Evolutionary conservation across 2,888 invertebrate species (phyloP), one percentile per base, ranked within the genome.

Genomic region (Standfussiana lucernea): DNA sequence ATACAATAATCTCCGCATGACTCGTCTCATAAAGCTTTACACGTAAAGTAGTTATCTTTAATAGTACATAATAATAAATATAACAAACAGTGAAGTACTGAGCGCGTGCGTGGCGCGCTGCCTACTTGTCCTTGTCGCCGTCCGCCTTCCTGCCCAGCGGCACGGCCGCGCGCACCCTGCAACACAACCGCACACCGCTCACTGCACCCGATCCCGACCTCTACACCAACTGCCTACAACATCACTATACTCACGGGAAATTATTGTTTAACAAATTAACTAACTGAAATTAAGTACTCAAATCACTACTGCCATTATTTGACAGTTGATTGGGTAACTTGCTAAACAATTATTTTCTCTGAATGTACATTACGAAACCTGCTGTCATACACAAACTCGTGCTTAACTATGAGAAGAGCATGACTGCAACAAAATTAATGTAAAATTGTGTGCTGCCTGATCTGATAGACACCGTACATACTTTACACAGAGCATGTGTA

Each of bases 61-160:
- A 94, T 94, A 94, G 93, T 95, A 95, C 91, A 94, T 94, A 94
- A 93, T 95, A 95, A 95, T 95, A 96, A 95, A 95, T 95, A 95
- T 96, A 96, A 96, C 96, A 96, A 96, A 95, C 93, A 93, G 95
- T 92, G 94, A 93, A 94, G 95, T 94, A 92, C 92, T 91, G 92
- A 88, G 93, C 93, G 93, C 86, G 84, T 84, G 80, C 92, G 91
- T 68, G 79, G 91, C 94, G 92, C 75, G 93, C 92, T 77, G 89
- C 94, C 97, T 98, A 98, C 97, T 98, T 98, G 97, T 98, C 98
- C 97, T 98, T 98, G 93, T 98, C 98, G 92, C 98, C 98, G 94
- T 99, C 98, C 88, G 97, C 94, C 97, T 98, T 98, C 97, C 98
- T 98, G 95, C 98, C 98, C 95, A 99, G 98, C 86, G 99, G 99